Evolutionary conservation across 2,113 vertebrate species (phyloP), one percentile per base, ranked within the genome.

Genomic region (Atrichornis clamosus): DNA sequence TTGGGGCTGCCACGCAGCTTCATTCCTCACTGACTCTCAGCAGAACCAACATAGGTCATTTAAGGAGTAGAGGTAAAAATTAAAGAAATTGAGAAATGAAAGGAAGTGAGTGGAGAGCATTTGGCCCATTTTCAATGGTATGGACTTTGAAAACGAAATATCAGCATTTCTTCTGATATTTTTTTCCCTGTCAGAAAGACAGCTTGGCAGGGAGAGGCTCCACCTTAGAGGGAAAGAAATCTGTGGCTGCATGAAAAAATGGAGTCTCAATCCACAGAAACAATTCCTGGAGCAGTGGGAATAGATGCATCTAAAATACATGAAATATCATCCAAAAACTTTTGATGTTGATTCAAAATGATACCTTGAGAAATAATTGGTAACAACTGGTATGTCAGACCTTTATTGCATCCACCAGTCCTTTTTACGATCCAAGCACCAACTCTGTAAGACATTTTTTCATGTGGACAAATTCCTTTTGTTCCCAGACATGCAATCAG

Each of bases 41-140:
- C 0, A 0, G 35, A 65, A 79, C 20, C 0, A 0, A 39, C 24
- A 56, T 1, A 60, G 28, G 37, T 23, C 39, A 28, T 5, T 27
- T 62, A 83, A 90, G 22, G 30, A 83, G 46, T 32, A 63, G 22
- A 49, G 20, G 7, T 76, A 55, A 84, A 87, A 84, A 84, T 13
- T 35, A 68, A 78, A 69, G 12, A 56, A 79, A 60, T 4, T 9
- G 23, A 73, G 37, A 87, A 79, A 80, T 9, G 4, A 56, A 84
- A 56, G 47, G 2, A 92, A 60, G 33, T 13, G 16, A 26, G 5
- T 79, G 33, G 35, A 82, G n/a, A 62, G 24, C 2, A 2, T 83
- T 56, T 64, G 27, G 41, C 26, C 49, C 32, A 10, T 79, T 94
- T 89, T 46, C 53, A 93, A 1, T 79, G 46, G 18, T 79, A 62